Evolutionary conservation across 2,113 vertebrate genomes (phyloP).

Genomic region (Pheucticus melanocephalus): DNA sequence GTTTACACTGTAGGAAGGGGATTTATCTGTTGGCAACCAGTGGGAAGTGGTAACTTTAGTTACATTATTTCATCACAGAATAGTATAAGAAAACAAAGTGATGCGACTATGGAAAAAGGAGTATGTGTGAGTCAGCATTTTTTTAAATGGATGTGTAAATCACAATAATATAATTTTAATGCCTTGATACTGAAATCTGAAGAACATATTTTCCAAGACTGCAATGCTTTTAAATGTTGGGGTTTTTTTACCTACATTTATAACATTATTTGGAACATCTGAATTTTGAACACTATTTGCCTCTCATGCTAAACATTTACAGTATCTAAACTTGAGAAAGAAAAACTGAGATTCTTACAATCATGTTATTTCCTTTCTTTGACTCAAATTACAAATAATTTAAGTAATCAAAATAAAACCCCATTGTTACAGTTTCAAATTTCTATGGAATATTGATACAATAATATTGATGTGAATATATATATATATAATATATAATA

Average conservation of each 20-base stretch:
- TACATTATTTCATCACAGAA: neutral
- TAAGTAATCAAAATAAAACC: neutral
- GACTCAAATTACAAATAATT: neutral
- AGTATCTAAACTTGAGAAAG: neutral
- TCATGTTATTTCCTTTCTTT: neutral
- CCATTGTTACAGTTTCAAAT: neutral
- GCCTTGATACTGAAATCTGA: neutral
- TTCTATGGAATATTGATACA: neutral
- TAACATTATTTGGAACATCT: neutral
- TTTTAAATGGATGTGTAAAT: neutral
- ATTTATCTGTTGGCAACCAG: neutral
- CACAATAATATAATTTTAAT: neutral
- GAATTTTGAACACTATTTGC: neutral
- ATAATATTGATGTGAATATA: neutral
- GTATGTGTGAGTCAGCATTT: neutral
- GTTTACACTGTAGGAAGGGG: neutral
- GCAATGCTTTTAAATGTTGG: neutral
- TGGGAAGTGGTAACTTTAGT: neutral
- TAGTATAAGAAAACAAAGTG: neutral
- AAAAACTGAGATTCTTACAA: neutral
- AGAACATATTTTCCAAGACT: neutral
- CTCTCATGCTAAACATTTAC: neutral
- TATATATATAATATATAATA: neutral
- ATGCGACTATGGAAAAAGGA: neutral
- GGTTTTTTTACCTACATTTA: accelerated